A percentile compares a stretch with the other conserved stretches of the same genome.
These are phyloP conservation scores for Araneus ventricosus DNA, from an alignment of 1,140 invertebrate genomes.

Conservation along the genomic window DNA sequence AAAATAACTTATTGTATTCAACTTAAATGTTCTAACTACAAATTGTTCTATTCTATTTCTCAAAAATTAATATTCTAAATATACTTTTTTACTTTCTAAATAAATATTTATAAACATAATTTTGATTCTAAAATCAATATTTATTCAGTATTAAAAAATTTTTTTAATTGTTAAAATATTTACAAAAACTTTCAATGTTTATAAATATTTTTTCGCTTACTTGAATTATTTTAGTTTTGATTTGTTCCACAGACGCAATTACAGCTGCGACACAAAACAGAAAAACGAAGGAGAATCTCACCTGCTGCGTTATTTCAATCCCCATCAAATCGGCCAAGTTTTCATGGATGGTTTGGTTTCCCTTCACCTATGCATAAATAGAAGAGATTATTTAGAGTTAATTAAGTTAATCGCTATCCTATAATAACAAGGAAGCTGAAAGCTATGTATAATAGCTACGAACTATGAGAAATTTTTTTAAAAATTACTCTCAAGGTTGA, in stretches of 20 bases:
- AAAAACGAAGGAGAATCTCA: neutral
- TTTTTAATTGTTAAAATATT: too few species aligned
- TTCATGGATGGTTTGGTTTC: slow-evolving; percentile 26
- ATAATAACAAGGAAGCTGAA: neutral
- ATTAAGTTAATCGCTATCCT: neutral
- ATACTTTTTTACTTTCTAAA: too few species aligned
- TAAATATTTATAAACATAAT: too few species aligned
- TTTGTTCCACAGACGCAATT: neutral
- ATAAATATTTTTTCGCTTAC: too few species aligned
- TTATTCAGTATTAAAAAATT: too few species aligned
- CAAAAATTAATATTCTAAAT: too few species aligned
- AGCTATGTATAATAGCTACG: neutral
- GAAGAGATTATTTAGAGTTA: neutral
- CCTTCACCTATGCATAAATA: slow-evolving; percentile 2
- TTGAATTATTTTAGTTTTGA: too few species aligned
- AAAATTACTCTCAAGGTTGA: neutral
- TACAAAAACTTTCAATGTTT: too few species aligned
- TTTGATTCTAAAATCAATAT: too few species aligned
- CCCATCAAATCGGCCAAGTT: slow-evolving; percentile 41
- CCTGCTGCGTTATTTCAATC: slow-evolving; percentile 49
- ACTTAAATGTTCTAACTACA: too few species aligned
- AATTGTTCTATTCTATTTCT: too few species aligned
- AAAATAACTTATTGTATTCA: too few species aligned
- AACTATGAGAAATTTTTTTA: neutral
- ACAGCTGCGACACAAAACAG: neutral